These are phyloP conservation scores for Tyrannus savana DNA, from an alignment of 2,113 vertebrate species.

Conservation along the genomic window DNA sequence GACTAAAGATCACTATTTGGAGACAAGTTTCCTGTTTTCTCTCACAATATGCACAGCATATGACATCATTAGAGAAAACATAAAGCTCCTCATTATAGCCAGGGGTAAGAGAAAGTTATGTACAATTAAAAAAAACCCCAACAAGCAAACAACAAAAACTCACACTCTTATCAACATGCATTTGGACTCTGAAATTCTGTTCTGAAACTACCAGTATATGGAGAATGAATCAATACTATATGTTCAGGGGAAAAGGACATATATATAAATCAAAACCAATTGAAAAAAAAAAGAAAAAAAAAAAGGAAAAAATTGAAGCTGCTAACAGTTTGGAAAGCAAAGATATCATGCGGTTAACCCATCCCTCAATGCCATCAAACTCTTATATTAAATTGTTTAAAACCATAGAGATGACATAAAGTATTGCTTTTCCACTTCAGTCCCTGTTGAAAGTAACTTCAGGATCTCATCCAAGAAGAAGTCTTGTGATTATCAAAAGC, in stretches of 20 bases:
- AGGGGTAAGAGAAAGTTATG: neutral
- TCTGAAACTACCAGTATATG: neutral
- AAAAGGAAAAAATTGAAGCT: neutral
- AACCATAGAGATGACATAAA: neutral
- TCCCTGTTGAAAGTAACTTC: neutral
- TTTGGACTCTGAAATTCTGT: neutral
- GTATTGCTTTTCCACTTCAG: neutral
- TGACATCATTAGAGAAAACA: neutral
- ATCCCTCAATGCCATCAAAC: neutral
- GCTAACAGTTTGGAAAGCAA: neutral
- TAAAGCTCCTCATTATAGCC: neutral
- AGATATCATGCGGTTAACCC: neutral
- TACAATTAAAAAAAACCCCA: neutral
- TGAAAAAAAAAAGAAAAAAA: neutral
- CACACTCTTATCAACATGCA: neutral
- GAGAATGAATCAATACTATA: neutral
- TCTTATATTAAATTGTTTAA: neutral
- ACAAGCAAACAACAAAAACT: neutral
- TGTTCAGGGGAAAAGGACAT: neutral
- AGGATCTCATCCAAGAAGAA: neutral
- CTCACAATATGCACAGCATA: neutral
- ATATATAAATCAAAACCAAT: rapidly evolving
- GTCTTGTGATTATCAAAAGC: neutral
- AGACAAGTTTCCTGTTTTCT: neutral
- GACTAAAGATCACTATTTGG: neutral